Evolutionary conservation across 2,113 vertebrate species (phyloP).

Genomic region (Edolisoma coerulescens): DNA sequence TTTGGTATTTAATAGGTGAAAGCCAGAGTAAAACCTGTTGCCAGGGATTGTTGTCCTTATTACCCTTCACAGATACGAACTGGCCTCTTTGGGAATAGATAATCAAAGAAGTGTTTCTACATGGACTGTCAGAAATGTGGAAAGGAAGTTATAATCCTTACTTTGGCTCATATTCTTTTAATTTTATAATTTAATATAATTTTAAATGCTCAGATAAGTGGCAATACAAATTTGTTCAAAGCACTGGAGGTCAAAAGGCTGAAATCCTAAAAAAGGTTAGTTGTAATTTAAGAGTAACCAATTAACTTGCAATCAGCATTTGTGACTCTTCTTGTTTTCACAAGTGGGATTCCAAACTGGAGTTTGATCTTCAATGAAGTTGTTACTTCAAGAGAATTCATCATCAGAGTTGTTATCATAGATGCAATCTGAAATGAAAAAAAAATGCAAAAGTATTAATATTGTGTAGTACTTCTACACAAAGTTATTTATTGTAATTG

Average conservation of each 20-base stretch:
- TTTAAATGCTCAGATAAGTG: neutral
- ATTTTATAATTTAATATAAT: no score
- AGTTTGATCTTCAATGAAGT: neutral
- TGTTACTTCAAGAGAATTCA: neutral
- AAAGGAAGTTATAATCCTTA: neutral
- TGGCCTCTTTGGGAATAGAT: neutral
- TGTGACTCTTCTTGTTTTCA: neutral
- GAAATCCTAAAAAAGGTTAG: neutral
- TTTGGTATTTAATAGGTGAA: neutral
- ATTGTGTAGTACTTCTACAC: neutral
- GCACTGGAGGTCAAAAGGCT: neutral
- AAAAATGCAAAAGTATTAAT: neutral
- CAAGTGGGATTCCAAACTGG: neutral
- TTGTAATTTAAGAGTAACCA: neutral
- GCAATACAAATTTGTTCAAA: neutral
- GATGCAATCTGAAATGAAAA: conserved; percentile 73
- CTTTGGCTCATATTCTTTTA: neutral
- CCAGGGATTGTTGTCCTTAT: neutral
- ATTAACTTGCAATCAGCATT: neutral
- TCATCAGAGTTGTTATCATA: conserved; percentile 77
- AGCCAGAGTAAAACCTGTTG: neutral
- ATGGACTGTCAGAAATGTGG: neutral
- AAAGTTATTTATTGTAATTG: neutral
- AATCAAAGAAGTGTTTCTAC: neutral
- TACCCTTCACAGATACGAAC: neutral